phyloP scores from a whole-genome alignment of 2,888 invertebrate genomes.

The Latrodectus hesperus region DNA sequence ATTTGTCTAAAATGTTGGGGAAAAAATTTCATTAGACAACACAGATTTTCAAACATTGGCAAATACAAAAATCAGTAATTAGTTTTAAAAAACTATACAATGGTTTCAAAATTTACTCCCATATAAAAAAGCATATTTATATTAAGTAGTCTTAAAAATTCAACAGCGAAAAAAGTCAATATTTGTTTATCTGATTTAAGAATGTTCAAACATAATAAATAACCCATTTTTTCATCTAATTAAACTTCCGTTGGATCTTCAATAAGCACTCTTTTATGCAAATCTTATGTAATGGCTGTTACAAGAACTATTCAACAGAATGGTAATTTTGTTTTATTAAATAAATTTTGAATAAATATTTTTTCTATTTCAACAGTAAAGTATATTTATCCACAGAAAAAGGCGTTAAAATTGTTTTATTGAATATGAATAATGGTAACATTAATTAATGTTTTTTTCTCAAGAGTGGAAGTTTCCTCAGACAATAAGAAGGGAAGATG shows the following conservation, averaged over 20 bases:
- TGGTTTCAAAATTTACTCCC: too few relatives aligned
- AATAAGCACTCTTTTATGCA: slow-evolving; percentile 16
- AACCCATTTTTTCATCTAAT: slow-evolving; percentile 7
- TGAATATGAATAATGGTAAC: slow-evolving; percentile 24
- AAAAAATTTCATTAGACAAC: too few relatives aligned
- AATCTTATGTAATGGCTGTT: slow-evolving; percentile 22
- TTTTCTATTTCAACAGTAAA: background rate
- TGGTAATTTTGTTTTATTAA: slow-evolving; percentile 13
- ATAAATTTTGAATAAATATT: background rate
- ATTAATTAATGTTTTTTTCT: slow-evolving; percentile 23
- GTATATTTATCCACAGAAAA: background rate
- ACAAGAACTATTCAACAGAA: background rate
- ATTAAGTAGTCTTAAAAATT: background rate
- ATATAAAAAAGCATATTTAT: too few relatives aligned
- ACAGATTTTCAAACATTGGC: too few relatives aligned
- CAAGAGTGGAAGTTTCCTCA: background rate
- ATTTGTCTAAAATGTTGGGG: too few relatives aligned
- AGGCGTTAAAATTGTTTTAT: background rate
- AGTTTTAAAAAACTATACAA: too few relatives aligned
- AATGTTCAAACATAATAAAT: slow-evolving; percentile 21
- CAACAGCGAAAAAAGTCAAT: slow-evolving; percentile 10
- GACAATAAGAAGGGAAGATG: too few relatives aligned
- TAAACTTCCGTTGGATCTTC: background rate
- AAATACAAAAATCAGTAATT: too few relatives aligned
- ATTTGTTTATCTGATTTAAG: slow-evolving; percentile 27